phyloP scores from a whole-genome alignment of 2,113 vertebrate genomes.

The Mellivora capensis region DNA sequence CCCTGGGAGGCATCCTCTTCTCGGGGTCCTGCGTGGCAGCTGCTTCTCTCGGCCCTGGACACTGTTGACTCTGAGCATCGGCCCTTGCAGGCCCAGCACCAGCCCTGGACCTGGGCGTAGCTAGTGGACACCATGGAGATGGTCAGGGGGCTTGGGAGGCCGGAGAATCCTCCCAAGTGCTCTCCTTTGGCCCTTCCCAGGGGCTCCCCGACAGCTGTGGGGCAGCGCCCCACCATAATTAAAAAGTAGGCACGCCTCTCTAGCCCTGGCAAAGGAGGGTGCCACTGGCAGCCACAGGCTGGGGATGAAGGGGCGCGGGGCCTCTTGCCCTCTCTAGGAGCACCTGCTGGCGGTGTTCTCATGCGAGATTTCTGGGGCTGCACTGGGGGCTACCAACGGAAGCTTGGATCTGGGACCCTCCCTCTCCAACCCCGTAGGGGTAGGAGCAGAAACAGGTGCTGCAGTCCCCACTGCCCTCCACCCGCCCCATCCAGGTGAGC shows the following conservation, averaged over 20 bases:
- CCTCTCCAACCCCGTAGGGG: rapidly evolving
- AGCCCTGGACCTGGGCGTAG: neutral
- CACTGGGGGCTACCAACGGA: too few relatives aligned
- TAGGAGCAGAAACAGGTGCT: neutral
- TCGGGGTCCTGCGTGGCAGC: neutral
- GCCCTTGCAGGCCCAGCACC: neutral
- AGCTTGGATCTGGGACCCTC: neutral
- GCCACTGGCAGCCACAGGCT: neutral
- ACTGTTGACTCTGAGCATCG: neutral
- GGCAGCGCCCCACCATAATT: constrained; percentile 70
- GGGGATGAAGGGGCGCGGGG: too few relatives aligned
- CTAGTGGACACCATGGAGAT: neutral
- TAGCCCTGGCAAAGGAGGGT: too few relatives aligned
- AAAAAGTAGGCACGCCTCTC: constrained; percentile 59
- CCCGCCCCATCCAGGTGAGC: rapidly evolving
- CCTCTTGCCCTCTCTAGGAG: neutral
- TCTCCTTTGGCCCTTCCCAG: neutral
- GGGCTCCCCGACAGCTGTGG: neutral
- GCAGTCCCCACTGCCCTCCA: neutral
- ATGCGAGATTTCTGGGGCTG: rapidly evolving
- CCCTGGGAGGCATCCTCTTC: neutral
- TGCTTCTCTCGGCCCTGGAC: neutral
- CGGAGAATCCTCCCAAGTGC: neutral
- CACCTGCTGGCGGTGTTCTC: neutral
- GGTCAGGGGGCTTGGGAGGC: neutral